A percentile compares a stretch with the other conserved stretches of the same genome.
Evolutionary conservation across 2,797 vertebrate genomes (phyloP).

Genomic region (Pseudochirops corinnae): DNA sequence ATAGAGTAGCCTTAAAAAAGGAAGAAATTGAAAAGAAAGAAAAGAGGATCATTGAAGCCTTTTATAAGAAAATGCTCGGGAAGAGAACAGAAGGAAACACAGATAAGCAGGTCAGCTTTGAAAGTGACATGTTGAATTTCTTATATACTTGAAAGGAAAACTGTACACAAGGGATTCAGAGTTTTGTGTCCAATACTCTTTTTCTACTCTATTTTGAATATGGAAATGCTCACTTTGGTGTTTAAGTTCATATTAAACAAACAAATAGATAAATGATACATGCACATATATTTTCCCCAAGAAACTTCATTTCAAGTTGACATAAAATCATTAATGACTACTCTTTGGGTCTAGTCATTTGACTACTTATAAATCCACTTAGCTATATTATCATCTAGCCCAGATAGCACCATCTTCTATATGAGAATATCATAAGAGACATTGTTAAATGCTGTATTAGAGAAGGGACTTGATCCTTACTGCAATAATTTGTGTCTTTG

Average conservation of each 20-base stretch:
- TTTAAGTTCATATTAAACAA: neutral
- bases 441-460: neutral
- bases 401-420: neutral
- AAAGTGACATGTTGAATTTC: neutral
- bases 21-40: neutral
- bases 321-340: neutral
- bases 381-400: neutral
- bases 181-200: neutral
- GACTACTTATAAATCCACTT: neutral
- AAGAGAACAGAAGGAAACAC: neutral
- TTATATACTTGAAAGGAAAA: neutral
- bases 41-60: neutral
- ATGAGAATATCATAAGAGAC: neutral
- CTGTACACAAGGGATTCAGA: neutral
- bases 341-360: neutral
- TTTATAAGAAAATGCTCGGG: neutral
- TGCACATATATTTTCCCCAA: neutral
- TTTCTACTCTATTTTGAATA: neutral
- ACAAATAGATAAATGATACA: too few relatives aligned
- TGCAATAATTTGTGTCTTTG: neutral
- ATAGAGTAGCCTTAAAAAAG: neutral
- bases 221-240: neutral
- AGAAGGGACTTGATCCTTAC: neutral
- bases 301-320: neutral
- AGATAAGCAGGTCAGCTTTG: neutral